Base-by-base conservation (phyloP, 1,140 invertebrate genomes). In the Chironomus striatipennis region DNA sequence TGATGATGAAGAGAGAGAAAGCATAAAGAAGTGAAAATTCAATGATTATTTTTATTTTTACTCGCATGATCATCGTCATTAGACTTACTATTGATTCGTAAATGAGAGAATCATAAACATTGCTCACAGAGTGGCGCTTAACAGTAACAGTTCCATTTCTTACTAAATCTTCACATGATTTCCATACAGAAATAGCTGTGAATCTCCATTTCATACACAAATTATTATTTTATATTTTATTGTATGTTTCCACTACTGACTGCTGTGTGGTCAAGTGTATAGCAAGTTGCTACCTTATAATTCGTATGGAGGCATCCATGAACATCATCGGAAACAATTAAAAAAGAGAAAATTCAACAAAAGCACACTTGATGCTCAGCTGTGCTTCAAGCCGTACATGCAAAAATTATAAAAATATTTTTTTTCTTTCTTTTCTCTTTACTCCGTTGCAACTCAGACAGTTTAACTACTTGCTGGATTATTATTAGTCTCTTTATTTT, bases 321-420 rank as follows among this genome's bases (percentile, higher is more conserved):
- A 57, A n/a, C 47, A 57, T 57, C 47, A 57, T 57, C 47, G 47
- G 47, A 57, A 57, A n/a, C 47, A 57, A 57, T 57, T 57, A 57
- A 57, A 57, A 57, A 57, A 57, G 47, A 57, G 47, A 57, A 57
- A 57, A 57, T 57, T 57, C 47, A 57, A 15, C 47, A 34, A 34
- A 34, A 57, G 47, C 47, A 34, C 47, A 57, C 47, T 57, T 57
- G 47, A 57, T 57, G n/a, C 47, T 57, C 47, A 57, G 47, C 47
- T 57, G 47, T 57, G 47, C 47, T 57, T n/a, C 12, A n/a, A 57
- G n/a, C 12, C 12, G 47, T n/a, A 57, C 47, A 57, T 57, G 47
- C 47, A 57, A 57, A 57, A 57, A 57, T n/a, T 57, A 57, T 57
- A n/a, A 57, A 57, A 57, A 57, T 34, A 34, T 34, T 2, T 34